Percentiles rank a stretch among this genome's conserved stretches.
phyloP scores from a whole-genome alignment of 2,113 vertebrate genomes.

The Falco punctatus region DNA sequence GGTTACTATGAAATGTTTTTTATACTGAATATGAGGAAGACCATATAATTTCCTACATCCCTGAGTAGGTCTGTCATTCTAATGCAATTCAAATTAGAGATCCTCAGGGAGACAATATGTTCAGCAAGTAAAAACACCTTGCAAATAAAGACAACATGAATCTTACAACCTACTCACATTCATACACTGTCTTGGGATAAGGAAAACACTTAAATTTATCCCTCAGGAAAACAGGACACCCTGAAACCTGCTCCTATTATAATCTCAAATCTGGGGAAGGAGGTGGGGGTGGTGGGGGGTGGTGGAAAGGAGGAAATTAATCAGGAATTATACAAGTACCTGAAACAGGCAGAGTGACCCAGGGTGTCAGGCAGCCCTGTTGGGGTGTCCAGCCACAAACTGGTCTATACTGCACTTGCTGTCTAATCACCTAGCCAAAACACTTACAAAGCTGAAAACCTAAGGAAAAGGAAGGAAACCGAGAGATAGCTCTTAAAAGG shows the following conservation, averaged over 20 bases:
- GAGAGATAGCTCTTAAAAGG: neutral
- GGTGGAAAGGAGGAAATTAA: neutral
- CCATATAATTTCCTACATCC: neutral
- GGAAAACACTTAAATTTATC: neutral
- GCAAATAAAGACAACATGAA: neutral
- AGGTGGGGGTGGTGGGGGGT: neutral
- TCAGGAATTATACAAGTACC: neutral
- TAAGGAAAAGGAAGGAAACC: neutral
- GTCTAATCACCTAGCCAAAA: neutral
- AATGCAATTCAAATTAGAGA: neutral
- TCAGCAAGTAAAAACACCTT: neutral
- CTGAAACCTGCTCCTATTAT: neutral
- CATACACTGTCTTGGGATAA: neutral
- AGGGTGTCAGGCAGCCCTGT: neutral
- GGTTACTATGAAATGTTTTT: neutral
- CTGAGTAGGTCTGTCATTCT: neutral
- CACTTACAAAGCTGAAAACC: neutral
- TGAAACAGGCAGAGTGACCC: neutral
- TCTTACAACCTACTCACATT: neutral
- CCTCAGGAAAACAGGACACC: neutral
- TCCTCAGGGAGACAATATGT: neutral
- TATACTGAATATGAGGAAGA: neutral
- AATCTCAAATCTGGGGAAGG: neutral
- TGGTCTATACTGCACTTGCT: neutral
- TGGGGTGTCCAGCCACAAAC: neutral